Evolutionary conservation across 2,888 invertebrate genomes (phyloP), one percentile per base, ranked within the genome.

Genomic region (Steinernema scapterisci): DNA sequence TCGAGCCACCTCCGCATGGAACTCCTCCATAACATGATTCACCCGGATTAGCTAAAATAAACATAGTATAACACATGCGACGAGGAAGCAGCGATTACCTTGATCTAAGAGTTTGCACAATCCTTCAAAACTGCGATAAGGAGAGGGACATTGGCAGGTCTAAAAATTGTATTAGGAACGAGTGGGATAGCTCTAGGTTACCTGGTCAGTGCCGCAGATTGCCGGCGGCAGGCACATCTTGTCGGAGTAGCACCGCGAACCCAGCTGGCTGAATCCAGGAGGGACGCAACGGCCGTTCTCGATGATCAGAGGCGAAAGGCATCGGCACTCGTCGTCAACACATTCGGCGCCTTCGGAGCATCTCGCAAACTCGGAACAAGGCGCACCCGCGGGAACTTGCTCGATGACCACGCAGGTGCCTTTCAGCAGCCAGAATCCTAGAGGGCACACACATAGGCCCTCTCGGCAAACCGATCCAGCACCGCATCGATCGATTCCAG

Each of bases 301-400:
- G 43, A 74, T 73, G 23, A 82, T 71, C 43, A 83, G 80, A 19
- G 77, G 80, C 25, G 82, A 63, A 9, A 82, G 81, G 70, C 86
- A 87, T 9, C 78, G 79, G 73, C 87, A 87, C 1, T 81, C 76
- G 23, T 83, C 82, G 19, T 83, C 80, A n/a, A 82, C 75, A 72
- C 87, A 87, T 6, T 80, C 76, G 2, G 87, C 83, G 51, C 80
- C 74, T 11, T 80, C 81, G 16, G 76, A 72, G 71, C 81, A 81
- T 19, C 78, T 44, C 11, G 75, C 48, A 11, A 80, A 75, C 11
- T 75, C 73, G 16, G 78, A 75, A 31, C 83, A 83, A 0, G 82
- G 73, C 52, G 81, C 80, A 0, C 85, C 85, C 0, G 84, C 81
- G 6, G 73, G 75, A 9, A 77, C 80, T 19, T 80, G 75, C 25